These are phyloP conservation scores for Falco concolor DNA, from an alignment of 2,797 vertebrate species.

Conservation along the genomic window DNA sequence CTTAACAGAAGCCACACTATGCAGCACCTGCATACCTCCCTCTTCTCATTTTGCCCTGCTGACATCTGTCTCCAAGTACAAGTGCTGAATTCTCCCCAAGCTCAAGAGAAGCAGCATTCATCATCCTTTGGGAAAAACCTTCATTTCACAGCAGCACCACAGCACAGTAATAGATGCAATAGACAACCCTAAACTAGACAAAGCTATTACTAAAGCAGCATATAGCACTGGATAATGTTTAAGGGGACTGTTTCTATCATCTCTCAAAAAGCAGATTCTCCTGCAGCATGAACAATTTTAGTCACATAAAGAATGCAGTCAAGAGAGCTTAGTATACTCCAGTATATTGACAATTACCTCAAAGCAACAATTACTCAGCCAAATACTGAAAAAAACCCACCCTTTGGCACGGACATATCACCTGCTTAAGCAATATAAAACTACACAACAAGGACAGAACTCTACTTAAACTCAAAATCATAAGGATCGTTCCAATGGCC, in stretches of 20 bases:
- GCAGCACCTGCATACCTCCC: not conserved
- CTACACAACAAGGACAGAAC: not conserved
- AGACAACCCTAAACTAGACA: constrained; percentile 29
- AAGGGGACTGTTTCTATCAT: not conserved
- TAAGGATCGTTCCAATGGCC: not conserved
- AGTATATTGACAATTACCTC: not conserved
- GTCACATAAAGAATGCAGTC: not conserved
- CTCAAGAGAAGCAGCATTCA: not conserved
- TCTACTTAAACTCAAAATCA: not conserved
- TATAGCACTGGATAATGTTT: not conserved
- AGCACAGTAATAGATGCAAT: not conserved
- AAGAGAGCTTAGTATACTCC: not conserved
- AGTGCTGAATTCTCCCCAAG: not conserved
- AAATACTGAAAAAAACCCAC: not conserved
- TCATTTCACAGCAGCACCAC: not conserved
- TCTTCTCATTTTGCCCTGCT: not conserved
- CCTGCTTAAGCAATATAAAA: not conserved
- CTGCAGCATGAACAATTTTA: constrained; percentile 9
- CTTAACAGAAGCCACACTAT: not conserved
- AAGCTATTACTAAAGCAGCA: constrained; percentile 2
- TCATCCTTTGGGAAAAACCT: not conserved
- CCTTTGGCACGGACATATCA: not conserved
- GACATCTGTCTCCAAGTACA: not conserved
- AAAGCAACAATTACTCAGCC: not conserved
- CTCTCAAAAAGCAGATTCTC: constrained; percentile 1